Base-by-base conservation (phyloP, 2,797 vertebrate species). In the Sebastes dallii region DNA sequence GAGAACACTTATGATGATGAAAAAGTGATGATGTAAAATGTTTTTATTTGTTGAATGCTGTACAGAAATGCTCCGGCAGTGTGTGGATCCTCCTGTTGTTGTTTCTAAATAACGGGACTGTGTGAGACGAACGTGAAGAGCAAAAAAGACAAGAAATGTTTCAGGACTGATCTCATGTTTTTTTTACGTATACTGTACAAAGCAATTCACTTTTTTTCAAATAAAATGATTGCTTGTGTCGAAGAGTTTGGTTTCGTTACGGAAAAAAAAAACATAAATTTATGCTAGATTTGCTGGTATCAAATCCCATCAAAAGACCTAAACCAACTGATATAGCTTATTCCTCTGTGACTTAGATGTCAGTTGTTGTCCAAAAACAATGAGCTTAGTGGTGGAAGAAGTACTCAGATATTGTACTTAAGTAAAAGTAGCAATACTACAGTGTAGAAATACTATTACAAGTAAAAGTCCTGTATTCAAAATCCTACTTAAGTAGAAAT, bases 121-220 rank as follows among this genome's bases (percentile, higher is more conserved):
- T 85, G 54, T 86, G 81, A 88, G 86, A 89, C 77, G 80, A 90
- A 89, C 74, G 66, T 78, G 73, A 90, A 86, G 85, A 85, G 82
- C 73, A 89, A 91, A 92, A 46, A 90, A 74, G 69, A 87, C 36
- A 29, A 77, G 69, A 88, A 88, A 79, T 67, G 82, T 84, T 90
- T 88, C 72, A 90, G 88, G 89, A 86, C 81, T 82, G 86, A 93
- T 83, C 88, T 84, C 87, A 72, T 95, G 84, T 95, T 90, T 36
- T 72, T 85, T 95, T 93, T 95, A 94, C 90, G 87, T 94, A 52
- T 52, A 94, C 80, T 96, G 94, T 96, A 96, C 29, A 96, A 91
- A 95, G 46, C 54, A 76, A 84, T 92, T 93, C 93, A 91, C 93
- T 92, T 94, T 91, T 91, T 96, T 95, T 92, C 86, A 89, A 96